phyloP scores from a whole-genome alignment of 2,888 invertebrate species.

The Ennomos fuscantarius region DNA sequence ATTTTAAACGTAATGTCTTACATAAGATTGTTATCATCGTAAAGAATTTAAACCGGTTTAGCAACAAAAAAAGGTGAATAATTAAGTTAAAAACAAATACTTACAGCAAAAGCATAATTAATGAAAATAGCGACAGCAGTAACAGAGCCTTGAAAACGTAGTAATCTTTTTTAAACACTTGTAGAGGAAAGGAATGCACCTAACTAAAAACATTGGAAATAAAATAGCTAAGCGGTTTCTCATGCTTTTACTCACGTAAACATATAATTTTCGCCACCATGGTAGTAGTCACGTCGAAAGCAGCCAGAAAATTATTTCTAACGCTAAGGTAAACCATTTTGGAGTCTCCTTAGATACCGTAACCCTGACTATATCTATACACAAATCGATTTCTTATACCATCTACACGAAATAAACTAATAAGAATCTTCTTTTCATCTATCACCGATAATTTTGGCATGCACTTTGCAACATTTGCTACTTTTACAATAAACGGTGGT shows the following conservation, averaged over 20 bases:
- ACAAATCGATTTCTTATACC: constrained; percentile 46
- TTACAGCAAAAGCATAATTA: too few species aligned
- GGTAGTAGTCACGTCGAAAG: constrained; percentile 54
- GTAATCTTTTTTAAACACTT: not conserved
- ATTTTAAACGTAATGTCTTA: too few species aligned
- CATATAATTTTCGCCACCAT: constrained; percentile 65
- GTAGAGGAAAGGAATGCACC: not conserved
- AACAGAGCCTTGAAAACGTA: too few species aligned
- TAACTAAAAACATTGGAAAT: not conserved
- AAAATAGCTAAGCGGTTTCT: not conserved
- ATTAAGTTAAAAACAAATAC: too few species aligned
- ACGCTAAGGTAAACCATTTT: constrained; percentile 61
- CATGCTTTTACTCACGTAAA: constrained; percentile 69
- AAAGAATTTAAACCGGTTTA: too few species aligned
- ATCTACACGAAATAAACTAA: constrained; percentile 46
- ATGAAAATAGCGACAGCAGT: too few species aligned
- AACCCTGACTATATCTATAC: constrained; percentile 50
- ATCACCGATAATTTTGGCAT: constrained; percentile 53
- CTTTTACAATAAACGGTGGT: constrained; percentile 52
- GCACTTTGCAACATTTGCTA: constrained; percentile 58
- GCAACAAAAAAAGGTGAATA: too few species aligned
- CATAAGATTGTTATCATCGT: too few species aligned
- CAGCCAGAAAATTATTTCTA: constrained; percentile 57
- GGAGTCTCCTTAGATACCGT: constrained; percentile 63
- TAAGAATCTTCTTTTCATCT: constrained; percentile 40